A percentile compares a stretch with the other conserved stretches of the same genome.
phyloP scores from a whole-genome alignment of 1,140 invertebrate genomes.

The Diorhabda carinulata region DNA sequence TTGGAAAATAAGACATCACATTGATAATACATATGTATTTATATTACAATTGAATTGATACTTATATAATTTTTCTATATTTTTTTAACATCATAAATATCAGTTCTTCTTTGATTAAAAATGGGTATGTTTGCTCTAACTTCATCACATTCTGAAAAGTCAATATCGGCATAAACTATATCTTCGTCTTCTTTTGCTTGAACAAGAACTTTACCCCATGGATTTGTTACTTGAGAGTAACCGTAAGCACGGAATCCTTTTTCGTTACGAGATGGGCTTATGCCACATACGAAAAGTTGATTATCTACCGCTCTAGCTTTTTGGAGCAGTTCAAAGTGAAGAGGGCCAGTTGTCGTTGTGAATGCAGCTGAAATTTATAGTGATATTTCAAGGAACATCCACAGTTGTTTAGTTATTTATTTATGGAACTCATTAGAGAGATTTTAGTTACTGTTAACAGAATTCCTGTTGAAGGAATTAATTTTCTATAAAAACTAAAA shows the following conservation, averaged over 20 bases:
- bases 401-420: no score
- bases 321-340: slow-evolving; percentile 86
- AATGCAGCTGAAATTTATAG: slow-evolving; percentile 71
- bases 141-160: slow-evolving; percentile 68
- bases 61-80: slow-evolving; percentile 1
- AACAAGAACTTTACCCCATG: slow-evolving; percentile 79
- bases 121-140: slow-evolving; percentile 80
- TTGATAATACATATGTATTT: no score
- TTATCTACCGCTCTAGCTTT: slow-evolving; percentile 82
- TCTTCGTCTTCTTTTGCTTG: slow-evolving; percentile 68
- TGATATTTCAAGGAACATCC: no score
- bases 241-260: slow-evolving; percentile 85
- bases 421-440: no score
- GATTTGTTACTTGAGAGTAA: slow-evolving; percentile 79
- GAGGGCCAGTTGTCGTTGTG: slow-evolving; percentile 91
- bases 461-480: no score
- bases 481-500: no score
- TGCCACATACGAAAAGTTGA: slow-evolving; percentile 71
- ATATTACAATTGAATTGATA: no score
- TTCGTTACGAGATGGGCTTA: slow-evolving; percentile 73
- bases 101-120: slow-evolving; percentile 67
- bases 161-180: slow-evolving; percentile 73
- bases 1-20: no score
- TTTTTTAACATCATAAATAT: slow-evolving; percentile 68
- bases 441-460: no score